phyloP scores from a whole-genome alignment of 2,113 vertebrate species.

The Silurus meridionalis region DNA sequence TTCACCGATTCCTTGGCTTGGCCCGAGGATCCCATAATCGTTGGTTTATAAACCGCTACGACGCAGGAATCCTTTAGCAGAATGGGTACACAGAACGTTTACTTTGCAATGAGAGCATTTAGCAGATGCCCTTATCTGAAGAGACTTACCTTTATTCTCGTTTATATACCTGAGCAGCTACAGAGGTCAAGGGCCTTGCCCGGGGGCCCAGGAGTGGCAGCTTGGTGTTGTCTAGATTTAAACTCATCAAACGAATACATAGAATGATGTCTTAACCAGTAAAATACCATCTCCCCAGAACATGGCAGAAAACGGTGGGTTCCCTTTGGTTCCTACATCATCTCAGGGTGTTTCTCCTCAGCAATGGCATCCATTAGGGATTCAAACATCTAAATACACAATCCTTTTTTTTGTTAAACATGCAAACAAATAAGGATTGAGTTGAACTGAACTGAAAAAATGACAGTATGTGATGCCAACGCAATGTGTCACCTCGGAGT shows the following conservation, averaged over 20 bases:
- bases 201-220: too few relatives aligned
- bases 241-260: too few relatives aligned
- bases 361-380: neutral
- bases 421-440: neutral
- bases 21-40: neutral
- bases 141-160: too few relatives aligned
- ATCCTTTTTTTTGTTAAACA: neutral
- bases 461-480: neutral
- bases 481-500: constrained; percentile 36
- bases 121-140: too few relatives aligned
- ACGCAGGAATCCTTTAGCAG: neutral
- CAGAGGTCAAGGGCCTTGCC: too few relatives aligned
- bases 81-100: neutral
- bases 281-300: too few relatives aligned
- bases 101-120: too few relatives aligned
- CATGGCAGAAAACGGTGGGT: neutral
- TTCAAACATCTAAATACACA: neutral
- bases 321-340: neutral
- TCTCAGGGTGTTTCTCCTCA: neutral
- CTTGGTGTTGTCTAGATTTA: too few relatives aligned
- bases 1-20: neutral
- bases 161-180: too few relatives aligned
- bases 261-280: too few relatives aligned
- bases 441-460: constrained; percentile 9
- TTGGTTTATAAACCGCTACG: neutral